Conservation (phyloP, 2,113 vertebrate species). For the Ammodramus savannarum region DNA sequence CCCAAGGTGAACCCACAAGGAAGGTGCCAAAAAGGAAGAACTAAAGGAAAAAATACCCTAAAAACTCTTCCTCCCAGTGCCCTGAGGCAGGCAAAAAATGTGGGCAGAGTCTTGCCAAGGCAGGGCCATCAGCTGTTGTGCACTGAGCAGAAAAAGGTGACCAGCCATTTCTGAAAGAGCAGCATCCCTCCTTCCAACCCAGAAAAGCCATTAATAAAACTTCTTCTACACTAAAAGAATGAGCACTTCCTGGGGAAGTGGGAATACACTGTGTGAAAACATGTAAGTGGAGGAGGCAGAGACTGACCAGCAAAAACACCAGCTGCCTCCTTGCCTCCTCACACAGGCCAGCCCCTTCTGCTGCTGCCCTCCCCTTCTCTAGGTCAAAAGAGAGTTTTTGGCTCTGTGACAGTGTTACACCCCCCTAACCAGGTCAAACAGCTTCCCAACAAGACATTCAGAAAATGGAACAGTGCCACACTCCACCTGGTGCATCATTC, state of each 20-base stretch:
- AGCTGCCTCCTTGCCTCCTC: not conserved
- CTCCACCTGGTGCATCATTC: not conserved
- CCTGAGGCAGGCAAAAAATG: not conserved
- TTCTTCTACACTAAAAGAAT: not conserved
- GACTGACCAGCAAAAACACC: not conserved
- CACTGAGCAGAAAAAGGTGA: not conserved
- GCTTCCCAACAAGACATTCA: not conserved
- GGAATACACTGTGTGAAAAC: not conserved
- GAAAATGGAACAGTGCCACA: not conserved
- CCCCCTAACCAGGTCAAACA: not conserved
- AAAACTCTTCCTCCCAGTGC: not conserved
- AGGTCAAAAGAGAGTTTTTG: not conserved
- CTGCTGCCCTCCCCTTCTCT: not conserved
- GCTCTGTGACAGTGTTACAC: fast-evolving
- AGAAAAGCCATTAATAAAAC: not conserved
- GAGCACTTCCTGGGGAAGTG: not conserved
- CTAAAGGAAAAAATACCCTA: not conserved
- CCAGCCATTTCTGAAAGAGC: not conserved
- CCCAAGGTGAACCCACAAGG: not conserved
- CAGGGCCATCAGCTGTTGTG: not conserved
- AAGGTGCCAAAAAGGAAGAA: not conserved
- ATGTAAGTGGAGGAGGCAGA: not conserved
- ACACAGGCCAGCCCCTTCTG: fast-evolving
- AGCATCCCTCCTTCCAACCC: not conserved
- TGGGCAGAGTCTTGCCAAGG: not conserved